Evolutionary conservation across 30 jellyfish, hydroid and myxozoan species (phyloP).

Genomic region (Aurelia aurita complex sp. Pacific): DNA sequence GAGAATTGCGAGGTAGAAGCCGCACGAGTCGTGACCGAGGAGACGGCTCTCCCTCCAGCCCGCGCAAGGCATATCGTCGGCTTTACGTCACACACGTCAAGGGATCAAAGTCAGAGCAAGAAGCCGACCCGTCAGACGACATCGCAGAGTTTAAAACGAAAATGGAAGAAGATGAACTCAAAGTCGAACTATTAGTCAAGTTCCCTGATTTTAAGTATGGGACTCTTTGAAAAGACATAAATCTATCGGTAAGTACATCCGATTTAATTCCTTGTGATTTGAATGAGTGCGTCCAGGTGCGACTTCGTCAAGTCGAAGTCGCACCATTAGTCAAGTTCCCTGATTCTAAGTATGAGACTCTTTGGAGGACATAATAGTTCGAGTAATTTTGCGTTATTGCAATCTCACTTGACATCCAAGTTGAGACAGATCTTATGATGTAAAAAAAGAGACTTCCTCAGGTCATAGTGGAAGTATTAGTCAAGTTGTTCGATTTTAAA

Average conservation of each 20-base stretch:
- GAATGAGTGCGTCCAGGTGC: too few relatives aligned
- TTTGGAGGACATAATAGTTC: too few relatives aligned
- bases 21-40: constrained; percentile 75
- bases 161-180: constrained; percentile 87
- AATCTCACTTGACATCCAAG: too few relatives aligned
- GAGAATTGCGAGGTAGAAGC: constrained; percentile 84
- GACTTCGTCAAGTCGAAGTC: constrained; percentile 50
- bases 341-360: too few relatives aligned
- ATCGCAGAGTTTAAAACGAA: constrained; percentile 65
- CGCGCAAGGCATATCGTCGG: constrained; percentile 93
- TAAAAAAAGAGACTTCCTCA: too few relatives aligned
- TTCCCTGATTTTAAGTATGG: constrained; percentile 17
- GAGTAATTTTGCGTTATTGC: too few relatives aligned
- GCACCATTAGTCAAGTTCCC: constrained; percentile 56
- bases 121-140: constrained; percentile 59
- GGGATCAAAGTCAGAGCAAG: constrained; percentile 82
- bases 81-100: constrained; percentile 92
- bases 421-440: too few relatives aligned
- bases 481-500: too few relatives aligned
- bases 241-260: too few relatives aligned
- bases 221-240: neutral
- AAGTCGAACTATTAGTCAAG: constrained; percentile 83
- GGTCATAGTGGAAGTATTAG: too few relatives aligned
- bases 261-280: too few relatives aligned
- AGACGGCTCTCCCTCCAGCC: constrained; percentile 91